phyloP scores from a whole-genome alignment of 2,113 vertebrate genomes.

The Stictonetta naevosa region DNA sequence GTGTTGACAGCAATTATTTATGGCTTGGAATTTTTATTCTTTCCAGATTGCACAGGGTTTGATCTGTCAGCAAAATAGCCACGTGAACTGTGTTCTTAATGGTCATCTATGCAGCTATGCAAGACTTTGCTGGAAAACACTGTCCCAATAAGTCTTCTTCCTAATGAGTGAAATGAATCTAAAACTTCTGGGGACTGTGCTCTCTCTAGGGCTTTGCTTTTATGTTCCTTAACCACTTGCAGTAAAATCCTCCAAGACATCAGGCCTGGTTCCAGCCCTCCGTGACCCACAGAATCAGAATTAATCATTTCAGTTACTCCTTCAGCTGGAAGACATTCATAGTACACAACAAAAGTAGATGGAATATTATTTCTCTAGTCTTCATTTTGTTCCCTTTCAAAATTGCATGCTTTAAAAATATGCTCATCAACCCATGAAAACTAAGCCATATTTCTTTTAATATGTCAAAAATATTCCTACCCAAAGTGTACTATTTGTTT shows the following conservation, averaged over 20 bases:
- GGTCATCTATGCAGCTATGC: background rate
- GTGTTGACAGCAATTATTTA: background rate
- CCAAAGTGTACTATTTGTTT: background rate
- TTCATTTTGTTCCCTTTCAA: background rate
- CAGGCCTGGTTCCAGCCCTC: background rate
- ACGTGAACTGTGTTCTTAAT: background rate
- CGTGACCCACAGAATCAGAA: background rate
- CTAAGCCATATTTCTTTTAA: background rate
- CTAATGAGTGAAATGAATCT: conserved; percentile 6
- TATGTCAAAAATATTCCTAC: background rate
- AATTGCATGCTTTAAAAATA: background rate
- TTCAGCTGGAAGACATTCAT: background rate
- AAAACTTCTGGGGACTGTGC: background rate
- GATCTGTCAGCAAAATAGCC: background rate
- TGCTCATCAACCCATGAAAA: background rate
- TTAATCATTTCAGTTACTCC: background rate
- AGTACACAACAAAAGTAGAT: background rate
- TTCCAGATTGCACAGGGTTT: background rate
- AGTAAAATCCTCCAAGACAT: conserved; percentile 25
- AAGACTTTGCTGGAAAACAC: background rate
- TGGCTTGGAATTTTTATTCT: background rate
- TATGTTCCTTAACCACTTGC: background rate
- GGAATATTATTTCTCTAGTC: background rate
- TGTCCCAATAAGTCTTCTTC: background rate
- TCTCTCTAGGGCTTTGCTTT: background rate